A percentile compares a stretch with the other conserved stretches of the same genome.
phyloP scores from a whole-genome alignment of 2,888 invertebrate genomes.

The Oxyteleia sp. region DNA sequence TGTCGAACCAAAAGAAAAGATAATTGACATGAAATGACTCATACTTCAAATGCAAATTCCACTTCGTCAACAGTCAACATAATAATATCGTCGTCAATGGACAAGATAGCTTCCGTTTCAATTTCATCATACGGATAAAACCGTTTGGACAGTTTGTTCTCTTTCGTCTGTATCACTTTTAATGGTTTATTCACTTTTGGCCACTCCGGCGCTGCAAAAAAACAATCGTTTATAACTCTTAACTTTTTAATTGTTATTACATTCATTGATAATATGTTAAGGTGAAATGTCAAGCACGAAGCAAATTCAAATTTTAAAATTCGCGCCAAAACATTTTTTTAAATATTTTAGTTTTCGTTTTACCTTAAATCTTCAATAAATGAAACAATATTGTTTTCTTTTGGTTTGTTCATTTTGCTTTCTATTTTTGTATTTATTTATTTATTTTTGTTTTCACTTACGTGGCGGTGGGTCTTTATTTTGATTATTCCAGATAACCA shows the following conservation, averaged over 20 bases:
- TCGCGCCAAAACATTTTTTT: no score
- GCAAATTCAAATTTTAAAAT: no score
- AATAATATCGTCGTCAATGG: conserved; percentile 98
- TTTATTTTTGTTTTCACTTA: conserved; percentile 88
- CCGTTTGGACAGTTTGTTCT: conserved; percentile 97
- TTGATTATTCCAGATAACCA: conserved; percentile 99
- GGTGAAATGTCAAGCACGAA: no score
- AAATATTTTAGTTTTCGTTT: no score
- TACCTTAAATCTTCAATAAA: no score
- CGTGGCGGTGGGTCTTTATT: conserved; percentile 95
- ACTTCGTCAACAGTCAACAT: conserved; percentile 98
- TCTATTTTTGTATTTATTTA: conserved; percentile 10
- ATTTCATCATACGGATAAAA: conserved; percentile 98
- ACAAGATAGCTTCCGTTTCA: conserved; percentile 97
- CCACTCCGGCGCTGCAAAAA: conserved; percentile 94
- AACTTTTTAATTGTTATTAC: no score
- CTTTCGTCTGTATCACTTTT: conserved; percentile 96
- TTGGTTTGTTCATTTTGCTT: no score
- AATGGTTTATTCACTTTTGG: conserved; percentile 96
- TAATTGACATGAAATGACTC: conserved; percentile 2
- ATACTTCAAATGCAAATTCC: conserved; percentile 95
- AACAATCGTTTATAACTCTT: no score
- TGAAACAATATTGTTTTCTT: no score
- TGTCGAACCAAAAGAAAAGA: conserved; percentile 1
- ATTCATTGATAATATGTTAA: no score